A percentile compares a stretch with the other conserved stretches of the same genome.
phyloP scores from a whole-genome alignment of 2,888 invertebrate genomes.

The Nemurella pictetii region DNA sequence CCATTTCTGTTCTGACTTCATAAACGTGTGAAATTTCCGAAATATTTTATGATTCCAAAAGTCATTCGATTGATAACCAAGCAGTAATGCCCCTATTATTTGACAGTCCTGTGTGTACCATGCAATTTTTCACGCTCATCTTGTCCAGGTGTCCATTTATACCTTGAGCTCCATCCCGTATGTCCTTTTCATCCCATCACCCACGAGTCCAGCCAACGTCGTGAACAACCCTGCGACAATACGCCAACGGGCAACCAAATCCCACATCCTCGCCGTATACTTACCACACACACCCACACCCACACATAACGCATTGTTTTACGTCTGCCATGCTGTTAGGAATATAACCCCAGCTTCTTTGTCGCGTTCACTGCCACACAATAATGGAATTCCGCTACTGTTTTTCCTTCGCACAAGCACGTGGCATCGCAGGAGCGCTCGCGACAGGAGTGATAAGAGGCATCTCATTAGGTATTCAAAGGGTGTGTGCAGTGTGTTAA shows the following conservation, averaged over 20 bases:
- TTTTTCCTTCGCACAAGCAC: not conserved
- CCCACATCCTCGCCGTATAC: not conserved
- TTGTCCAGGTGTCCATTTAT: too few relatives aligned
- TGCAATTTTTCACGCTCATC: too few relatives aligned
- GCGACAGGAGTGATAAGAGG: not conserved
- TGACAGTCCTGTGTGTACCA: too few relatives aligned
- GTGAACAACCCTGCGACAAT: not conserved
- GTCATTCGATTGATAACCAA: too few relatives aligned
- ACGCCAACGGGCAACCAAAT: not conserved
- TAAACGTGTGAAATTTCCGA: too few relatives aligned
- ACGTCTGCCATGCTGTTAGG: not conserved
- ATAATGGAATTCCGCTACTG: slow-evolving; percentile 5
- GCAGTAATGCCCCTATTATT: too few relatives aligned
- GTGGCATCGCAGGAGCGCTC: not conserved
- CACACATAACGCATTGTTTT: not conserved
- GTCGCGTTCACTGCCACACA: not conserved
- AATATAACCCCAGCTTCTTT: too few relatives aligned
- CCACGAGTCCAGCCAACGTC: too few relatives aligned
- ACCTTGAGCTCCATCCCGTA: too few relatives aligned
- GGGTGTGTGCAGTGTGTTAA: not conserved
- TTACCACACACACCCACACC: not conserved
- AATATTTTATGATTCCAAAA: too few relatives aligned
- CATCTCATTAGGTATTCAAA: slow-evolving; percentile 4
- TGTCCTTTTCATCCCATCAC: too few relatives aligned
- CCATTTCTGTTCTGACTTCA: too few relatives aligned